Base-by-base conservation (phyloP, 1,140 invertebrate genomes). In the Polyergus mexicanus region DNA sequence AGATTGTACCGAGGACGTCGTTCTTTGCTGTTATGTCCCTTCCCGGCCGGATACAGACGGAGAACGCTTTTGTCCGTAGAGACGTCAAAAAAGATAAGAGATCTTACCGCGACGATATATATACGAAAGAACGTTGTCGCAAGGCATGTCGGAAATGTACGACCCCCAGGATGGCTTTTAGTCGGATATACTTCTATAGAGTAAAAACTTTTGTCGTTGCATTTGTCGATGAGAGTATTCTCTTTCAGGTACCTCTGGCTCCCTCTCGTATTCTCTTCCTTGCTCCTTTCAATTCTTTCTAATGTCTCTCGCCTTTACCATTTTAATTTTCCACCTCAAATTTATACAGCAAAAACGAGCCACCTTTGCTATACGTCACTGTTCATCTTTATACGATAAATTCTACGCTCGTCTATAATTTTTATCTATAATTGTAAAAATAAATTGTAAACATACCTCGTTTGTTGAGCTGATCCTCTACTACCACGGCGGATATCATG, bases 401-500 rank as follows among this genome's bases (percentile, higher is more conserved):
- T 44, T 51, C 62, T 35, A 16, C 28, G 19, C 13, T 16, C 13
- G 22, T 25, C 25, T 77, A 35, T 32, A 35, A 25, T 60, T 81
- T 72, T 71, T 72, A 81, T 81, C 32, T 58, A 25, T 38, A 35
- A 32, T 80, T 35, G 35, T 68, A 51, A 72, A 68, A 16, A 0
- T 19, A 65, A 41, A 58, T 60, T 35, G 2, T 1, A 3, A 28
- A 16, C n/a, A 0, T 94, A 97, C 97, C 97, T 96, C 96, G 95
- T 93, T 96, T 97, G 89, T 96, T 96, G 0, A 97, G 94, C 90
- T 97, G 96, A 88, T 97, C 96, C 85, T 97, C 97, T 25, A 97
- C 97, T 95, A 97, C 97, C 41, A 97, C 96, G 3, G 97, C 96
- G 44, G 96, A 97, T 90, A 97, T 97, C 96, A 97, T 97, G 91